Percentiles rank a stretch among this genome's conserved stretches.
Conservation (phyloP, 2,113 vertebrate species). For the Stictonetta naevosa region DNA sequence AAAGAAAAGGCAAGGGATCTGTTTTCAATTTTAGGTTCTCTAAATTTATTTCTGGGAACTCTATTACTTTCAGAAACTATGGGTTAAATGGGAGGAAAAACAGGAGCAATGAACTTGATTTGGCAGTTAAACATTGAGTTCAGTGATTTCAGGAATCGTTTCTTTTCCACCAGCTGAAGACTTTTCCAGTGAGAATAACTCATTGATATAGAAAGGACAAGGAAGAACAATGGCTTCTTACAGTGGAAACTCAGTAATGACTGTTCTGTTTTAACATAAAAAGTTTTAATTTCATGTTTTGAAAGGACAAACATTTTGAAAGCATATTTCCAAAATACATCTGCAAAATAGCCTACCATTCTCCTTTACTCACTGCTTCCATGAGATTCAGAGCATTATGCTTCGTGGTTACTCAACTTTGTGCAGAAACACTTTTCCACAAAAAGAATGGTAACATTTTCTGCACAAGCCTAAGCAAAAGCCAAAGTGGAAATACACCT, state of each 20-base stretch:
- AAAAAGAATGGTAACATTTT: not conserved
- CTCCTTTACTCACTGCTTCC: not conserved
- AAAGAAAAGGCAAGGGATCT: not conserved
- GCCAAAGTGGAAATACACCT: not conserved
- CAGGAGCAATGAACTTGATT: not conserved
- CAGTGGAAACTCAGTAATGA: not conserved
- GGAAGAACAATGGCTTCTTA: not conserved
- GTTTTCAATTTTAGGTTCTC: conserved; percentile 2
- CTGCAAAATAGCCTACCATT: not conserved
- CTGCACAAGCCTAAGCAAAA: not conserved
- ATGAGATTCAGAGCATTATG: not conserved
- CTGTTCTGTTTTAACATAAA: not conserved
- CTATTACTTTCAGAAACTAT: conserved; percentile 6
- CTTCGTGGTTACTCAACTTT: not conserved
- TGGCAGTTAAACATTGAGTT: not conserved
- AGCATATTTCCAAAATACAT: not conserved
- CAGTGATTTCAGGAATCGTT: not conserved
- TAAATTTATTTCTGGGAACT: not conserved
- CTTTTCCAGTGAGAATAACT: not conserved
- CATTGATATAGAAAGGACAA: not conserved
- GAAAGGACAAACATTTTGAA: not conserved
- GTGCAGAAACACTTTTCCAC: not conserved
- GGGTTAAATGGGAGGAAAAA: not conserved
- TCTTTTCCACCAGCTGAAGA: not conserved
- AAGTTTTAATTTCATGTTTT: not conserved